Evolutionary conservation across 2,113 vertebrate genomes (phyloP), one percentile per base, ranked within the genome.

Genomic region (Python bivittatus): DNA sequence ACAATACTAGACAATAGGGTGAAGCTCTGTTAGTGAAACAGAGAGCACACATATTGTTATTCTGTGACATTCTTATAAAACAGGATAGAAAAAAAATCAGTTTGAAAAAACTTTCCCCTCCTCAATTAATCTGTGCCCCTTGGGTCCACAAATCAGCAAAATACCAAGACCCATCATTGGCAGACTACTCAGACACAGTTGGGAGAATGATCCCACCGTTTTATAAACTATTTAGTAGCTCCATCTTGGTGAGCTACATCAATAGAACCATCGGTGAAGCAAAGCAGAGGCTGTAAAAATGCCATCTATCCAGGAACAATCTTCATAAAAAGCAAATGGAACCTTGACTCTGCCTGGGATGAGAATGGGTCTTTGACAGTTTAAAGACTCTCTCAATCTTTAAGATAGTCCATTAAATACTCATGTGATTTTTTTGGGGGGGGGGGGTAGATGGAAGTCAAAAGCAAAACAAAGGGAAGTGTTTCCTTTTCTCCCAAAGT

Each of bases 141-240:
- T 0, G 3, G 38, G 1, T 9, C 2, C n/a, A 17, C 1, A 0
- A 83, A 94, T 53, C 92, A 90, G 84, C 57, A 0, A 89, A 92
- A 9, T 92, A 1, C 3, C 93, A 1, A 0, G 91, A 91, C 85
- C 0, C 11, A 93, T 23, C 23, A 95, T 96, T 96, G 94, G 94
- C 94, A 97, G 95, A 93, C 93, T 86, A 91, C 57, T 94, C 96
- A 95, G 92, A 95, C n/a, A 9, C 96, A 94, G 95, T 91, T 92
- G 92, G 92, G 95, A 97, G 97, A 97, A 97, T 93, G 95, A 97
- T 95, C 96, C 97, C 95, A 92, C 94, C 92, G 92, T 97, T 98
- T 97, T 98, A 97, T 97, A 97, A 97, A 98, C 97, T 97, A 97
- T 98, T 98, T 98, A 98, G 97, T 97, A 98, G 97, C 92, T 95